These are phyloP conservation scores for Glareola pratincola DNA, from an alignment of 2,113 vertebrate genomes.

Conservation along the genomic window DNA sequence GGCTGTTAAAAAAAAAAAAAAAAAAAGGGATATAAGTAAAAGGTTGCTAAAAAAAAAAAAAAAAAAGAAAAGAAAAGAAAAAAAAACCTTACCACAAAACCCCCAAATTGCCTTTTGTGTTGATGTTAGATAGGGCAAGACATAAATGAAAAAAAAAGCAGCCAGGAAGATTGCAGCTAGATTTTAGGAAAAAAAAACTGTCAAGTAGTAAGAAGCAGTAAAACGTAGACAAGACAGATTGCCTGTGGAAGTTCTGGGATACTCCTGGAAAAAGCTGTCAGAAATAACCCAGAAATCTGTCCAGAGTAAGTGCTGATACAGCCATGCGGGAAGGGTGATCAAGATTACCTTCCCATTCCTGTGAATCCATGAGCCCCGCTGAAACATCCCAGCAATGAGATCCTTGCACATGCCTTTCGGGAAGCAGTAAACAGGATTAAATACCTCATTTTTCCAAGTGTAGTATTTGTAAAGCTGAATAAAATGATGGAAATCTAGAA, in stretches of 20 bases:
- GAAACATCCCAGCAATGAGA: background rate
- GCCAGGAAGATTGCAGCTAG: background rate
- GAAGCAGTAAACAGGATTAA: background rate
- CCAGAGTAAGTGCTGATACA: background rate
- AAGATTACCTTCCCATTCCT: background rate
- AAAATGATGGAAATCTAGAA: background rate
- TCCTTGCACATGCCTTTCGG: accelerated
- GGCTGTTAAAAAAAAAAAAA: background rate
- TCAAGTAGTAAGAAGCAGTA: background rate
- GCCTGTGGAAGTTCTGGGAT: background rate
- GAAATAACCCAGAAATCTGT: background rate
- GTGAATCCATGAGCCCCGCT: background rate
- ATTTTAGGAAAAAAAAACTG: background rate
- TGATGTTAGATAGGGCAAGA: background rate
- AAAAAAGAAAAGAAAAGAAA: background rate
- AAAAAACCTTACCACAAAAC: background rate
- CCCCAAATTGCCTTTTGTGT: background rate
- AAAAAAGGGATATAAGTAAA: background rate
- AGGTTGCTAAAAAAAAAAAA: background rate
- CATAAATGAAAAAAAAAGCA: background rate
- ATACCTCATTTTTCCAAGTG: background rate
- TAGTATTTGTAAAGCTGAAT: background rate
- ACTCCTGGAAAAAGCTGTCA: background rate
- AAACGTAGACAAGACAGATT: background rate
- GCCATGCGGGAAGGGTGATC: background rate